Percentiles rank a stretch among this genome's conserved stretches.
phyloP scores from a whole-genome alignment of 37 sponge, comb jelly and placozoan species.

The Geodia barretti region DNA sequence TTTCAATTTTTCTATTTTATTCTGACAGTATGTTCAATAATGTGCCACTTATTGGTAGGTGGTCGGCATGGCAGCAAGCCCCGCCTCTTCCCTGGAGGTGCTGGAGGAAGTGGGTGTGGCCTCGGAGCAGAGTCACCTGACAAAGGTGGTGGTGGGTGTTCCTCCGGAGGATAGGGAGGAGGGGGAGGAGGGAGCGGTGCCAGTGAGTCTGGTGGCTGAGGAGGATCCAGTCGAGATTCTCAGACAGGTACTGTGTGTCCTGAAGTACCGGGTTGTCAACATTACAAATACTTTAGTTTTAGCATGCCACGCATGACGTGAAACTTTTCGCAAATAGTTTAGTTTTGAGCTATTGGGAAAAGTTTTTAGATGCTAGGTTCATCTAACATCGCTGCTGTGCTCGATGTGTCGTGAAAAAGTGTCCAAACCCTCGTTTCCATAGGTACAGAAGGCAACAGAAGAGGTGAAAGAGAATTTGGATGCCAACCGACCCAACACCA shows the following conservation, averaged over 20 bases:
- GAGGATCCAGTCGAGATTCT: constrained; percentile 17
- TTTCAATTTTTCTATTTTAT: too few species aligned
- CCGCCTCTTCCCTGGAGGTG: neutral
- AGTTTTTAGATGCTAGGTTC: neutral
- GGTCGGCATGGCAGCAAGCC: neutral
- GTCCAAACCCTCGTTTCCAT: neutral
- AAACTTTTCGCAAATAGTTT: too few species aligned
- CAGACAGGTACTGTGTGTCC: constrained; percentile 1
- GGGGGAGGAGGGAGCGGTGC: neutral
- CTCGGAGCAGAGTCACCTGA: constrained; percentile 36
- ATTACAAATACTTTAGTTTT: too few species aligned
- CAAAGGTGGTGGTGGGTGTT: constrained; percentile 35
- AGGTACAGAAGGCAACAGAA: constrained; percentile 36
- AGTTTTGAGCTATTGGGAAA: neutral
- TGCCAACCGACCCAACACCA: neutral
- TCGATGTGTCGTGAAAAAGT: neutral
- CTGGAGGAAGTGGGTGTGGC: constrained; percentile 4
- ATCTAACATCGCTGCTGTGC: neutral
- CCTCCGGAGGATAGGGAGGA: constrained; percentile 26
- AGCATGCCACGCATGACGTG: too few species aligned
- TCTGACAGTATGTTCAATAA: neutral
- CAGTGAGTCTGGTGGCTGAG: neutral
- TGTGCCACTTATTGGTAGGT: neutral
- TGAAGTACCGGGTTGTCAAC: neutral
- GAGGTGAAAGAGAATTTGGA: constrained; percentile 37